Percentiles rank a stretch among this genome's conserved stretches.
phyloP scores from a whole-genome alignment of 2,113 vertebrate genomes.

The Percina caprodes region DNA sequence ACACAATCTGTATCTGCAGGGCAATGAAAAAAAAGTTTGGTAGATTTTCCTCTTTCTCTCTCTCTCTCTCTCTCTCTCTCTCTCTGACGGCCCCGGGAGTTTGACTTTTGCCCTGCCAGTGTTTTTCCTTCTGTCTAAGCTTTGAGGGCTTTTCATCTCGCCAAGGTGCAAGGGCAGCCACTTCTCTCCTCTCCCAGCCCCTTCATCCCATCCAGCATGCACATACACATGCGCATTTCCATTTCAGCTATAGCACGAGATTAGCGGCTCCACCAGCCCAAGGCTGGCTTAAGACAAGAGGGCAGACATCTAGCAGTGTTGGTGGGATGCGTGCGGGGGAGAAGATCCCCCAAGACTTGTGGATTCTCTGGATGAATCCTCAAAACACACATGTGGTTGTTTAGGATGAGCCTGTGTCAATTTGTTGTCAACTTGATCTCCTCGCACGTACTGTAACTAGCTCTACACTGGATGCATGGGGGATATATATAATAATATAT shows the following conservation, averaged over 20 bases:
- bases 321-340: constrained; percentile 76
- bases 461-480: neutral
- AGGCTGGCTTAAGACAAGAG: constrained; percentile 79
- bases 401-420: constrained; percentile 62
- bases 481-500: too few relatives aligned
- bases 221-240: constrained; percentile 73
- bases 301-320: constrained; percentile 70
- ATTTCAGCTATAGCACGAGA: constrained; percentile 75
- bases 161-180: constrained; percentile 82
- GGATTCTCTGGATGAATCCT: constrained; percentile 70
- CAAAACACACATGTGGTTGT: constrained; percentile 51
- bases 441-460: constrained; percentile 35
- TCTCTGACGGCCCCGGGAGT: constrained; percentile 67
- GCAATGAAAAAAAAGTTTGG: constrained; percentile 71
- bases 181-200: constrained; percentile 69
- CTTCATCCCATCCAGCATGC: constrained; percentile 48
- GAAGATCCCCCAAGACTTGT: constrained; percentile 69
- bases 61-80: constrained; percentile 37
- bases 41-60: constrained; percentile 55
- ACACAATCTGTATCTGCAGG: constrained; percentile 68
- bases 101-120: constrained; percentile 84
- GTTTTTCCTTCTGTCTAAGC: constrained; percentile 77
- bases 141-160: constrained; percentile 82
- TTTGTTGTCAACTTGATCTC: constrained; percentile 60
- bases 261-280: constrained; percentile 74